Percentiles rank a stretch among this genome's conserved stretches.
phyloP scores from a whole-genome alignment of 2,113 vertebrate species.

The Galbula dea region DNA sequence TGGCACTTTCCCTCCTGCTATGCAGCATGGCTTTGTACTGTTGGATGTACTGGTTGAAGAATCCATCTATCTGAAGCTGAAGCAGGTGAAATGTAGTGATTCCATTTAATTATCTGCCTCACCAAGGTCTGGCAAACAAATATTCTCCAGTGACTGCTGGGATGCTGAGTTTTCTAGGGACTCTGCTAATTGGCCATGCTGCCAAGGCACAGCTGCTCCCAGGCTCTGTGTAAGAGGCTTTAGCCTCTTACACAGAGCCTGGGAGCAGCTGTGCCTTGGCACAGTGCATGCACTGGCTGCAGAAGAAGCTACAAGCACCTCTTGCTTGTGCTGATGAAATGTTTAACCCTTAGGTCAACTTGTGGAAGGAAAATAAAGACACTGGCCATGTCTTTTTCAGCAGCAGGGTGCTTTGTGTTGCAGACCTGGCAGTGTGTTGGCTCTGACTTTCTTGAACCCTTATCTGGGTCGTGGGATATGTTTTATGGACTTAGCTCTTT shows the following conservation, averaged over 20 bases:
- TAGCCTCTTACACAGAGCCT: neutral
- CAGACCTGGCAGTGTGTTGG: neutral
- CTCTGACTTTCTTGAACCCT: neutral
- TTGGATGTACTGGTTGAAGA: neutral
- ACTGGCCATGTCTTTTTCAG: neutral
- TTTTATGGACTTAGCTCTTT: neutral
- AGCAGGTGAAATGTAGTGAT: neutral
- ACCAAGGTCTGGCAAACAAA: neutral
- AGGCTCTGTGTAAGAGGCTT: neutral
- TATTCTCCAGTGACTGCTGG: neutral
- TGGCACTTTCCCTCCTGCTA: neutral
- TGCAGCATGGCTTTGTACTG: neutral
- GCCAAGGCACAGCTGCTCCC: neutral
- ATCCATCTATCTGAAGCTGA: neutral
- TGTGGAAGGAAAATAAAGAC: fast-evolving
- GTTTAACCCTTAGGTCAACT: neutral
- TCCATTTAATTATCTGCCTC: neutral
- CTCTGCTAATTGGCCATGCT: too few species aligned
- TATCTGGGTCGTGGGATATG: neutral
- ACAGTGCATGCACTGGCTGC: neutral
- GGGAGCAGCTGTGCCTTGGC: neutral
- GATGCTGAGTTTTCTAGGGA: neutral
- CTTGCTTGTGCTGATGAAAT: neutral
- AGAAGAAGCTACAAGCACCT: neutral
- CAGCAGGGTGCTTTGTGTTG: neutral